These are phyloP conservation scores for Australoheros scitulus DNA, from an alignment of 2,113 vertebrate genomes.

Conservation along the genomic window DNA sequence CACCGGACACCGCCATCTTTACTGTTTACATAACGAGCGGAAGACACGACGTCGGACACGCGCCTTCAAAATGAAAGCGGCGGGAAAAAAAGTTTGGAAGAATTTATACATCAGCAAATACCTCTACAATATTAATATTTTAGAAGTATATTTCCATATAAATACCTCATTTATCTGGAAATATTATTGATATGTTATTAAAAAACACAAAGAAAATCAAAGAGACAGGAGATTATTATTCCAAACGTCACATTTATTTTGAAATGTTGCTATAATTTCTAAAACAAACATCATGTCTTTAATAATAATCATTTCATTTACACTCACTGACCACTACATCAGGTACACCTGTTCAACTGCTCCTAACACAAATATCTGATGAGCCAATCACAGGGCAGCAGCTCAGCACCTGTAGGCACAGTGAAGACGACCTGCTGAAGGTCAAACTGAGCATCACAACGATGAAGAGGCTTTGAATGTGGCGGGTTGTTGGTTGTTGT, in stretches of 20 bases:
- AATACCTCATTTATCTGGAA: neutral
- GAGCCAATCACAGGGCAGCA: no score
- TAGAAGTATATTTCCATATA: neutral
- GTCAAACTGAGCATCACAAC: no score
- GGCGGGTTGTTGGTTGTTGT: no score
- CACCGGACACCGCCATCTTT: constrained; percentile 54
- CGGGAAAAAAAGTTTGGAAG: no score
- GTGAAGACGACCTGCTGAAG: no score
- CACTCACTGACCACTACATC: neutral
- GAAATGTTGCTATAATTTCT: neutral
- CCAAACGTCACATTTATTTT: neutral
- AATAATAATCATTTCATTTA: no score
- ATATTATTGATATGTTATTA: neutral
- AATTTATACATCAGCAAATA: neutral
- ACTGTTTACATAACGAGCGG: constrained; percentile 32
- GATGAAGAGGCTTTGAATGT: no score
- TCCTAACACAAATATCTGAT: neutral
- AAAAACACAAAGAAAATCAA: neutral
- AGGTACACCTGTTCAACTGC: neutral
- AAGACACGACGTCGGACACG: neutral
- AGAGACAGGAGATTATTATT: neutral
- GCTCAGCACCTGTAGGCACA: no score
- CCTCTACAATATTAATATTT: neutral
- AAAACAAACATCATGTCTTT: no score
- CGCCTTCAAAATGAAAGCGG: constrained; percentile 51